Evolutionary conservation across 2,888 invertebrate genomes (phyloP).

Genomic region (Listrodromus nycthemerus): DNA sequence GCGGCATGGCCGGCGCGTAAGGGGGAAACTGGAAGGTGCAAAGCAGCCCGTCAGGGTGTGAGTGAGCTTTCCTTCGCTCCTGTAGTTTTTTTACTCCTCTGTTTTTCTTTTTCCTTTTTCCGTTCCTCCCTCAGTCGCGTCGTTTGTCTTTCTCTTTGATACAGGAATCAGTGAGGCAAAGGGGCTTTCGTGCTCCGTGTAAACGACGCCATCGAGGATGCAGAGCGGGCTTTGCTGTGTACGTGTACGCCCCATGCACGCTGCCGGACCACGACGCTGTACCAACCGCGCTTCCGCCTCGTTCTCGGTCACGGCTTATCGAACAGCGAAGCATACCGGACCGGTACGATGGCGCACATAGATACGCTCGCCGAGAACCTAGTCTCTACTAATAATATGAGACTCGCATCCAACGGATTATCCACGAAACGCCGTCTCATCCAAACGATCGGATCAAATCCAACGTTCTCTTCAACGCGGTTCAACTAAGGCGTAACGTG

Average conservation of each 20-base stretch:
- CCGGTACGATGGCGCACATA: neutral
- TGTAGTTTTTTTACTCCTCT: constrained; percentile 21
- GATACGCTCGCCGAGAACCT: neutral
- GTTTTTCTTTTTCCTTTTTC: constrained; percentile 1
- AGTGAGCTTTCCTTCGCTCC: constrained; percentile 18
- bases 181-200: constrained; percentile 38
- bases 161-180: constrained; percentile 45
- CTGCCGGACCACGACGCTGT: neutral
- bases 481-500: neutral
- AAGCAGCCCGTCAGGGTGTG: constrained; percentile 16
- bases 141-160: constrained; percentile 45
- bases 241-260: constrained; percentile 1
- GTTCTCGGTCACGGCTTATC: constrained; percentile 25
- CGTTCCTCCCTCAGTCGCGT: constrained; percentile 9
- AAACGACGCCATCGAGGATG: constrained; percentile 29
- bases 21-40: constrained; percentile 26
- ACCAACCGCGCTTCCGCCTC: constrained; percentile 5
- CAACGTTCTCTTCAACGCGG: neutral
- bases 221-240: constrained; percentile 8
- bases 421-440: neutral
- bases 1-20: constrained; percentile 21
- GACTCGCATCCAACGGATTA: neutral
- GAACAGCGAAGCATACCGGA: neutral
- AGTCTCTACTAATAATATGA: neutral
- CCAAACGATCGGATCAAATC: neutral